Percentiles rank a stretch among this genome's conserved stretches.
These are phyloP conservation scores for Carassius carassius DNA, from an alignment of 2,113 vertebrate genomes.

Conservation along the genomic window DNA sequence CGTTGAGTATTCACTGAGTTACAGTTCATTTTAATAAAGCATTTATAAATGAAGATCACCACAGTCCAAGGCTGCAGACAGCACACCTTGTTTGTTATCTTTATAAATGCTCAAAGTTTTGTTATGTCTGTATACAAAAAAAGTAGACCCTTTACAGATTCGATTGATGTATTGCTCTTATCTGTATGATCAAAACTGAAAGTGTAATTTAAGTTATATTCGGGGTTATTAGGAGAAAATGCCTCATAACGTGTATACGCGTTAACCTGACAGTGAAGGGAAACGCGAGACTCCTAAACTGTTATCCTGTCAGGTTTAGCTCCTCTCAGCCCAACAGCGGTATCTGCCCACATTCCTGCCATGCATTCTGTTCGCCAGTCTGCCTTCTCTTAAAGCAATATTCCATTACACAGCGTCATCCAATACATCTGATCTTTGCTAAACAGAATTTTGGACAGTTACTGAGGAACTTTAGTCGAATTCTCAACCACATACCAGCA, in stretches of 20 bases:
- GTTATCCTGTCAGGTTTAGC: slow-evolving; percentile 49
- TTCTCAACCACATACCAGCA: slow-evolving; percentile 34
- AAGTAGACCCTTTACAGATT: no score
- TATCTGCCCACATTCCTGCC: slow-evolving; percentile 66
- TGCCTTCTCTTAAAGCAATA: slow-evolving; percentile 56
- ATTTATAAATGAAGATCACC: no score
- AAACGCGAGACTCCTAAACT: slow-evolving; percentile 29
- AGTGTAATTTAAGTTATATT: no score
- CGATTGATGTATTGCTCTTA: no score
- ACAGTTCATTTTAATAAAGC: no score
- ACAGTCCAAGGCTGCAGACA: no score
- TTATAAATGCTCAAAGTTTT: no score
- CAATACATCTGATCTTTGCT: slow-evolving; percentile 66
- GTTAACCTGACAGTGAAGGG: slow-evolving; percentile 1
- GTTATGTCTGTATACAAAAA: no score
- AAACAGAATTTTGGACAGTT: slow-evolving; percentile 50
- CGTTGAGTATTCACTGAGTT: no score
- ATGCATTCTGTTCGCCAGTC: slow-evolving; percentile 60
- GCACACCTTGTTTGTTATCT: no score
- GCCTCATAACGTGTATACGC: neutral
- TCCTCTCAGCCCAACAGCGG: slow-evolving; percentile 45
- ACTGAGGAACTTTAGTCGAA: slow-evolving; percentile 45
- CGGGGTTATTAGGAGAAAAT: no score
- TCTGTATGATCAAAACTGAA: no score
- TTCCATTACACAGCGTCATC: slow-evolving; percentile 66